A percentile compares a stretch with the other conserved stretches of the same genome.
Evolutionary conservation across 2,888 invertebrate genomes (phyloP).

Genomic region (Gandaritis pyraliata): DNA sequence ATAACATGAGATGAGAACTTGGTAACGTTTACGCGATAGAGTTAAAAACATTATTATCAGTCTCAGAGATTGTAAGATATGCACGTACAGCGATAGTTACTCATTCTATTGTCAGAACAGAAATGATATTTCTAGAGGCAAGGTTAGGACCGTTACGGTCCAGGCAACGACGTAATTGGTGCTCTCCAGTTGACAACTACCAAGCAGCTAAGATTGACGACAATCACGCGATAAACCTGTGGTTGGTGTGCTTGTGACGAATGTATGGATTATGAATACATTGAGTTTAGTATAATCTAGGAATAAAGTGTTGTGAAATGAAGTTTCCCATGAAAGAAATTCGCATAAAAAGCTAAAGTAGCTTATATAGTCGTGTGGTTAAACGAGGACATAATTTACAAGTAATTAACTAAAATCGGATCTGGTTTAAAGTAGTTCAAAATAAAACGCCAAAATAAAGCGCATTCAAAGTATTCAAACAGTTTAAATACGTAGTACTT

Average conservation of each 20-base stretch:
- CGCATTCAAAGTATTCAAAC: slow-evolving; percentile 15
- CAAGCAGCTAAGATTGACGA: slow-evolving; percentile 43
- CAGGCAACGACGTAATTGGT: slow-evolving; percentile 62
- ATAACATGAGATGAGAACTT: too few species aligned
- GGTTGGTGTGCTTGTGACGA: slow-evolving; percentile 40
- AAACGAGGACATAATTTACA: too few species aligned
- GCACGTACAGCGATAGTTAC: too few species aligned
- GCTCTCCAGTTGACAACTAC: slow-evolving; percentile 53
- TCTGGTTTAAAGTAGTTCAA: too few species aligned
- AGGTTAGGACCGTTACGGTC: slow-evolving; percentile 55
- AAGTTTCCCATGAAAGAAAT: not conserved
- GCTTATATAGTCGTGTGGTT: too few species aligned
- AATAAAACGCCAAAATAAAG: slow-evolving; percentile 15
- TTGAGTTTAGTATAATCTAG: slow-evolving; percentile 14
- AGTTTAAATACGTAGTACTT: slow-evolving; percentile 5
- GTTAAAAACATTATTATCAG: too few species aligned
- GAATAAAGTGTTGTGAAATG: slow-evolving; percentile 4
- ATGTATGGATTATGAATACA: slow-evolving; percentile 27
- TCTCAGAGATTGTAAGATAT: too few species aligned
- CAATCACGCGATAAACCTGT: slow-evolving; percentile 68
- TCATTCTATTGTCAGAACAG: slow-evolving; percentile 14
- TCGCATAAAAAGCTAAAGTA: too few species aligned
- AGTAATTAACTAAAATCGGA: too few species aligned
- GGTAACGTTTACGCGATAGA: too few species aligned
- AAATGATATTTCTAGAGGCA: slow-evolving; percentile 37